These are phyloP conservation scores for Phrynocephalus guinanensis DNA, from an alignment of 2,797 vertebrate species.

Conservation along the genomic window DNA sequence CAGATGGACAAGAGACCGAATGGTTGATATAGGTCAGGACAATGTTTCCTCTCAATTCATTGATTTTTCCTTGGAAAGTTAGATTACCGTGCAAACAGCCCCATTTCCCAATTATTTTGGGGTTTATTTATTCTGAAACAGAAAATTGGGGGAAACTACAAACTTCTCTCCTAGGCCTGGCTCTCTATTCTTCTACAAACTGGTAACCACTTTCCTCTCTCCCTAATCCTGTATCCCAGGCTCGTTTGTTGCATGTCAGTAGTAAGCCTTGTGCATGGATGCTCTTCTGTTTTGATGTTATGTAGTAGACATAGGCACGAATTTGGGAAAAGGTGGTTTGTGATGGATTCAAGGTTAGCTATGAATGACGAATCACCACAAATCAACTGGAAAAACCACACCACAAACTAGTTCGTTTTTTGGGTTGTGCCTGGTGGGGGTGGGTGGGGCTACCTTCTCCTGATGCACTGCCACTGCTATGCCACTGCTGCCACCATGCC, in stretches of 20 bases:
- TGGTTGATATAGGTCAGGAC: slow-evolving; percentile 70
- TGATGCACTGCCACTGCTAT: too few relatives aligned
- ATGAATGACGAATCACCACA: too few relatives aligned
- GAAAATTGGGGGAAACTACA: neutral
- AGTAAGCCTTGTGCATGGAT: neutral
- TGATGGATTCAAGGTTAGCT: too few relatives aligned
- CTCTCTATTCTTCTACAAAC: neutral
- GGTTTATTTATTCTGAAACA: neutral
- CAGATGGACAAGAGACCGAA: slow-evolving; percentile 62
- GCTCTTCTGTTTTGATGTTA: neutral
- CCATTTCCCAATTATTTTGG: slow-evolving; percentile 7
- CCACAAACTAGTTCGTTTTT: too few relatives aligned
- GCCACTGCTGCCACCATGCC: too few relatives aligned
- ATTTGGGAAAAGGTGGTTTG: too few relatives aligned
- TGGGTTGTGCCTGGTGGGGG: too few relatives aligned
- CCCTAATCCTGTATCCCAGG: neutral
- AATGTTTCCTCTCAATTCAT: slow-evolving; percentile 18
- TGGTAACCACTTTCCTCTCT: too few relatives aligned
- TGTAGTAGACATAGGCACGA: neutral
- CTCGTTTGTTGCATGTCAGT: neutral
- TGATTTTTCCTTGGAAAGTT: neutral
- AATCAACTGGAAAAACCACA: too few relatives aligned
- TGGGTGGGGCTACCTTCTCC: too few relatives aligned
- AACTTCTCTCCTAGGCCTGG: neutral
- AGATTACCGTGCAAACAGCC: slow-evolving; percentile 6